A percentile compares a stretch with the other conserved stretches of the same genome.
phyloP scores from a whole-genome alignment of 1,140 invertebrate genomes.

The Epicauta chinensis region DNA sequence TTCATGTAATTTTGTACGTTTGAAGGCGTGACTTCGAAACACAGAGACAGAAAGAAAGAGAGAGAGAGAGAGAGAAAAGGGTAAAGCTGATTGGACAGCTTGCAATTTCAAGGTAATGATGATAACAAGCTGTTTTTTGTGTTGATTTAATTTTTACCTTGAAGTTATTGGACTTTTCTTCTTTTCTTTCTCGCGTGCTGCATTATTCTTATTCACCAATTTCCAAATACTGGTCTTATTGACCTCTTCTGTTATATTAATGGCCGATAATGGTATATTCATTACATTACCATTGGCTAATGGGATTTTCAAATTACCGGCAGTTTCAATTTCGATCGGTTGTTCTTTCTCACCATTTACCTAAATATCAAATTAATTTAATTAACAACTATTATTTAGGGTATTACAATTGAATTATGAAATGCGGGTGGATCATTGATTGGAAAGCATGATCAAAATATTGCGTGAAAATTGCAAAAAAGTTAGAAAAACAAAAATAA shows the following conservation, averaged over 20 bases:
- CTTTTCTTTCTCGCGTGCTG: constrained; percentile 40
- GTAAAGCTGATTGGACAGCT: no score
- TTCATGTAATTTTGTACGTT: no score
- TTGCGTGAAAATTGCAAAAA: no score
- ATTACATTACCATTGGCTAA: constrained; percentile 87
- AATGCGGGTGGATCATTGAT: no score
- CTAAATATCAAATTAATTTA: constrained; percentile 13
- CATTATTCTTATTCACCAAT: constrained; percentile 69
- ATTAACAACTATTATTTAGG: neutral
- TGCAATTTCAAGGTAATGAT: no score
- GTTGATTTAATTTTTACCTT: constrained; percentile 30
- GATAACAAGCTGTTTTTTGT: constrained; percentile 2
- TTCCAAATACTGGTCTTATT: constrained; percentile 92
- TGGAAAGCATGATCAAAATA: no score
- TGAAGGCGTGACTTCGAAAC: no score
- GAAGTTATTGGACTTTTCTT: constrained; percentile 42
- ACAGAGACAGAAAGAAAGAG: no score
- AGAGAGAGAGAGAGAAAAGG: no score
- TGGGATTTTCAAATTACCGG: constrained; percentile 74
- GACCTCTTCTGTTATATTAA: constrained; percentile 91
- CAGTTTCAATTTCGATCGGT: constrained; percentile 22
- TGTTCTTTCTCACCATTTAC: constrained; percentile 16
- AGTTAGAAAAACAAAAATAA: no score
- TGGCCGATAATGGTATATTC: constrained; percentile 80
- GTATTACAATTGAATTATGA: no score